Conservation (phyloP, 2,113 vertebrate genomes). For the Nestor notabilis region DNA sequence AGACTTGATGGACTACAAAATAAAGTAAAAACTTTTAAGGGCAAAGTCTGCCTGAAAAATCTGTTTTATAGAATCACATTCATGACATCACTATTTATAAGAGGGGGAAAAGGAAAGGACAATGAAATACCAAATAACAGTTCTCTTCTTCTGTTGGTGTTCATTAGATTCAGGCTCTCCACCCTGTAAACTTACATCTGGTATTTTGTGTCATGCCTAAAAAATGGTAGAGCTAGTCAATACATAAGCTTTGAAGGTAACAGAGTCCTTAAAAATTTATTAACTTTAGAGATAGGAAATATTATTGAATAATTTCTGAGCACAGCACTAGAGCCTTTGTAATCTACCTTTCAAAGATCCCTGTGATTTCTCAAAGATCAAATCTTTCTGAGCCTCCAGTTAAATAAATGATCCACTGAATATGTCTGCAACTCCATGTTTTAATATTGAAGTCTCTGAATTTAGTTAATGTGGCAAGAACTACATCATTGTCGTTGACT, state of each 20-base stretch:
- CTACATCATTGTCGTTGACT: not conserved
- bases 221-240: not conserved
- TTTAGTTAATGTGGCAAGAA: not conserved
- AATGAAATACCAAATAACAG: not conserved
- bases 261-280: not conserved
- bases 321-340: not conserved
- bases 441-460: not conserved
- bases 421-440: not conserved
- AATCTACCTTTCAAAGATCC: not conserved
- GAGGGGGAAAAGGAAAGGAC: too few species aligned
- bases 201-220: not conserved
- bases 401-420: not conserved
- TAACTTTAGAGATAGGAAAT: not conserved
- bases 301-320: not conserved
- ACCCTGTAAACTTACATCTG: not conserved
- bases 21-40: not conserved
- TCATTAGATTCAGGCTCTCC: not conserved
- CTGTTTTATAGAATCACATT: not conserved
- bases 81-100: not conserved
- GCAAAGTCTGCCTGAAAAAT: not conserved
- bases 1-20: not conserved
- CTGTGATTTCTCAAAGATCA: too few species aligned
- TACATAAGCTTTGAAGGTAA: not conserved
- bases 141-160: not conserved
- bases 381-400: not conserved